Base-by-base conservation (phyloP, 2,888 invertebrate genomes). In the Ectemnius continuus region DNA sequence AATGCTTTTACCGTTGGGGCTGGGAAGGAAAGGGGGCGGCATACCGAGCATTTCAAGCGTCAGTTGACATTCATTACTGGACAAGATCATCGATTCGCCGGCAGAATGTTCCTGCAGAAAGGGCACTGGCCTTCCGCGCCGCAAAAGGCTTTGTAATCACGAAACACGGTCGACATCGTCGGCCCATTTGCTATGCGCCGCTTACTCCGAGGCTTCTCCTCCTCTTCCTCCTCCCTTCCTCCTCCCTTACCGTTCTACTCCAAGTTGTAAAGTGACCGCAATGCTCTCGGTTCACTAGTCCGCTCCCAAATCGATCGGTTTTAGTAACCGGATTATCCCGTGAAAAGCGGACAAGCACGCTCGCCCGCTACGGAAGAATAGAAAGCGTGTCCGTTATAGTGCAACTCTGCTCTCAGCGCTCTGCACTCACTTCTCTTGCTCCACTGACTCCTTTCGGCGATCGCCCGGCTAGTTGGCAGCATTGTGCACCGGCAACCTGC, bases 261-360 rank as follows among this genome's bases (percentile, higher is more conserved):
- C 8, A 5, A 52, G n/a, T 52, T 52, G 52, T 52, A 52, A 52
- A 14, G 52, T 16, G 16, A 52, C 52, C 52, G 52, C 52, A 52
- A 16, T 16, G n/a, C 16, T 16, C 16, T 6, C 16, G 52, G 52
- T 52, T 52, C 16, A 52, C 52, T 52, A 16, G 52, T 52, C 52
- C 52, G n/a, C 14, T 16, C 52, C n/a, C n/a, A 52, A 52, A 52
- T 52, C 52, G 52, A 52, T 52, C 52, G 52, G 52, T 52, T 52
- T 52, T 52, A 52, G 52, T 52, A 52, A 52, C n/a, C 52, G 16
- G 52, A 52, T 52, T 52, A 16, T 52, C n/a, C 52, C 52, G 52
- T 52, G 52, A 52, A 52, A 52, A 52, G 36, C 36, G 36, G 36
- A 11, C 36, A 11, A 36, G 36, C 36, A 36, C 36, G 36, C 36